phyloP scores from a whole-genome alignment of 2,797 vertebrate genomes.

The Nyctalus aviator region DNA sequence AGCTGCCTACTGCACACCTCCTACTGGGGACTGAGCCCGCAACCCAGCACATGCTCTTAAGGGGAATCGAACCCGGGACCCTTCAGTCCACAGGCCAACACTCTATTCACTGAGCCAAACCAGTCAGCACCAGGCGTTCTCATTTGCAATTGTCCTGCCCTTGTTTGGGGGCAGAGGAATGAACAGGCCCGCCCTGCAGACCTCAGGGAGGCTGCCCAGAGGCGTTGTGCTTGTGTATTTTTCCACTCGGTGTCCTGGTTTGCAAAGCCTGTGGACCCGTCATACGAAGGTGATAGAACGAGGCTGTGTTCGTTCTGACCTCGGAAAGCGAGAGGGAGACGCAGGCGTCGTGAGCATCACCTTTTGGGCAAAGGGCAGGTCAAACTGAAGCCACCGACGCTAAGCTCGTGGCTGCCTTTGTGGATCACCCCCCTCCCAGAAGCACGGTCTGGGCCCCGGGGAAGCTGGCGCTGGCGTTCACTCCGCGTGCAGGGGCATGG shows the following conservation, averaged over 20 bases:
- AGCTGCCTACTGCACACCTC: too few species aligned
- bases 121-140: neutral
- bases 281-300: neutral
- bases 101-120: too few species aligned
- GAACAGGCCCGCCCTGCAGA: neutral
- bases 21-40: too few species aligned
- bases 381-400: accelerated
- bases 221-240: neutral
- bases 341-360: too few species aligned
- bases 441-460: neutral
- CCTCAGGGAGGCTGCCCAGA: neutral
- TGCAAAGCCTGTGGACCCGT: neutral
- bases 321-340: neutral
- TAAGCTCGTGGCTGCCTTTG: accelerated
- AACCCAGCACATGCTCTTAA: too few species aligned
- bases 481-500: neutral
- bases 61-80: too few species aligned
- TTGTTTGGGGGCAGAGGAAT: neutral
- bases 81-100: too few species aligned
- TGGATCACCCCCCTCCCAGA: neutral
- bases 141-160: neutral
- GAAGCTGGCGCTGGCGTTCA: neutral
- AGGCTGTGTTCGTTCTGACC: neutral
- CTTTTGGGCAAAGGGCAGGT: neutral
- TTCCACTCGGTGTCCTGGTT: neutral